Percentiles rank a stretch among this genome's conserved stretches.
phyloP scores from a whole-genome alignment of 2,113 vertebrate species.

The Dicerorhinus sumatrensis region DNA sequence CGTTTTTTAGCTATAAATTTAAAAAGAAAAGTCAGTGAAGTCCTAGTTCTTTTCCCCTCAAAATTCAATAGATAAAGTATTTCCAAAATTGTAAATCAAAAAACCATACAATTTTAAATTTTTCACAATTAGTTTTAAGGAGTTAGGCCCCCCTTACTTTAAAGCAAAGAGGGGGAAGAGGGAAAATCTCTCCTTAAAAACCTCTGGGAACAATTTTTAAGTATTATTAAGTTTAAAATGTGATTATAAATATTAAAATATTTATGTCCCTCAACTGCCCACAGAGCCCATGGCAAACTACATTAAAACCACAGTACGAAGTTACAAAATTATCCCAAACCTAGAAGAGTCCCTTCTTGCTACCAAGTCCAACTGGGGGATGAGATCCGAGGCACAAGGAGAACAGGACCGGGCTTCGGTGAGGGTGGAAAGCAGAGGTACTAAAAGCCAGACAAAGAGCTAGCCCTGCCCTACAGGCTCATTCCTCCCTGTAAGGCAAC shows the following conservation, averaged over 20 bases:
- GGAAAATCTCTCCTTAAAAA: not conserved
- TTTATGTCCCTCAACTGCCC: not conserved
- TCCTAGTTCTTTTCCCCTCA: not conserved
- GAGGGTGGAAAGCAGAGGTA: not conserved
- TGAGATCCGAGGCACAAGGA: rapidly evolving
- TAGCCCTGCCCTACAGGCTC: not conserved
- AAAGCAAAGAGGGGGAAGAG: not conserved
- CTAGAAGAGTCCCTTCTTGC: rapidly evolving
- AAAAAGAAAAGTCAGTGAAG: constrained; percentile 18
- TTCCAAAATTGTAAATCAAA: not conserved
- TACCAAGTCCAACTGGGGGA: no score
- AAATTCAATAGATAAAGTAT: not conserved
- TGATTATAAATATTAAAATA: not conserved
- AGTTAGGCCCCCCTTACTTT: not conserved
- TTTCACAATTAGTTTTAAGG: not conserved
- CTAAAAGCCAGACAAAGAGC: not conserved
- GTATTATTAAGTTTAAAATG: not conserved
- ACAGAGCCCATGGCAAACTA: rapidly evolving
- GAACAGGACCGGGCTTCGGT: not conserved
- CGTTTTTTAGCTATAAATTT: constrained; percentile 92
- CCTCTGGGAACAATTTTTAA: not conserved
- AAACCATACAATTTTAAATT: no score
- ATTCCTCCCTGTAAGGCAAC: rapidly evolving
- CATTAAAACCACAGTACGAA: not conserved
- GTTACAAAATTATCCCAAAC: no score